Conservation (phyloP, 2,797 vertebrate species). For the Adelosebastes latens region DNA sequence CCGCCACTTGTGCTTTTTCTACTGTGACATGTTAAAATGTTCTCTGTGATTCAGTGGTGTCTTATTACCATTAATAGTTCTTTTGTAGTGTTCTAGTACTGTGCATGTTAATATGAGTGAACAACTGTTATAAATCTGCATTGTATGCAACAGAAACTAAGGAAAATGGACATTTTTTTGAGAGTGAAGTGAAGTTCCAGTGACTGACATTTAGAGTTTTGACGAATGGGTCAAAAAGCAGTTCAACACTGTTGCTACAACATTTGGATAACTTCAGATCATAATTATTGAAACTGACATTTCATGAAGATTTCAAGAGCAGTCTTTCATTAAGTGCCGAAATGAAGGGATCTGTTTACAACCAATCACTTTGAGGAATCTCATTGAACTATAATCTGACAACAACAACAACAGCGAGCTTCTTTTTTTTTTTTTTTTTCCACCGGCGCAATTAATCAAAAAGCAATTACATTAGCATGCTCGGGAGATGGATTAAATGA, state of each 20-base stretch:
- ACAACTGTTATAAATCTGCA: not conserved
- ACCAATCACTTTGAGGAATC: constrained; percentile 58
- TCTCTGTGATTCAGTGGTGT: not conserved
- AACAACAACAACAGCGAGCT: constrained; percentile 60
- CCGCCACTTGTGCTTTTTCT: not conserved
- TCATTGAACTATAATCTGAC: constrained; percentile 73
- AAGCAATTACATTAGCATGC: constrained; percentile 78
- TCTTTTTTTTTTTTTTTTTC: not conserved
- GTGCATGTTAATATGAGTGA: not conserved
- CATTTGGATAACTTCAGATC: constrained; percentile 29
- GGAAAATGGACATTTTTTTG: rapidly evolving
- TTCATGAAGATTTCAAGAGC: constrained; percentile 52
- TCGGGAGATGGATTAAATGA: constrained; percentile 72
- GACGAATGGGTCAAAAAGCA: not conserved
- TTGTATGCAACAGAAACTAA: not conserved
- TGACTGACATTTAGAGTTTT: not conserved
- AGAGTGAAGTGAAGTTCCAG: not conserved
- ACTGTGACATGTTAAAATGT: not conserved
- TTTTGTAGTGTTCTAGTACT: not conserved
- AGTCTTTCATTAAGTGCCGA: constrained; percentile 51
- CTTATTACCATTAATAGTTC: not conserved
- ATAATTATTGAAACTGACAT: constrained; percentile 58
- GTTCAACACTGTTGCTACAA: not conserved
- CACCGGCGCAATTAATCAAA: constrained; percentile 76
- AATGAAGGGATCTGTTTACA: constrained; percentile 66